phyloP scores from a whole-genome alignment of 2,888 invertebrate species.

The Habrosyne pyritoides region DNA sequence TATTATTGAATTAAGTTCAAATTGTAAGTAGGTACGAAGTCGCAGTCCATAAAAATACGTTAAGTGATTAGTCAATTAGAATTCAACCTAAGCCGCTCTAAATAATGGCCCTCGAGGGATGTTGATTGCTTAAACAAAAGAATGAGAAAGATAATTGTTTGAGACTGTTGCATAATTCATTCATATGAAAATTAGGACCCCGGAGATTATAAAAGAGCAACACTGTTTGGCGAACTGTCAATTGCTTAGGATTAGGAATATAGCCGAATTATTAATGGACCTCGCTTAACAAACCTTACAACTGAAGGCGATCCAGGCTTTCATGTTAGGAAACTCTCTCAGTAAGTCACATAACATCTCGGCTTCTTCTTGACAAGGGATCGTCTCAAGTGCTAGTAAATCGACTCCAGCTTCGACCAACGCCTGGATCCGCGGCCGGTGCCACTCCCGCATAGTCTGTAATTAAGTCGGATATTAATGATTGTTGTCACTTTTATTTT shows the following conservation, averaged over 20 bases:
- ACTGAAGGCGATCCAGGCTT: conserved; percentile 95
- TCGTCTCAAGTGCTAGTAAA: conserved; percentile 94
- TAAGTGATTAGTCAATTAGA: neutral
- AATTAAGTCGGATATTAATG: neutral
- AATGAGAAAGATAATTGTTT: neutral
- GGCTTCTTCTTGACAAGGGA: conserved; percentile 94
- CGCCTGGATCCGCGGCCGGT: conserved; percentile 90
- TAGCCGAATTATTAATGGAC: neutral
- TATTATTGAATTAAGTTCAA: too few species aligned
- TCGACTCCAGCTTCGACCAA: conserved; percentile 92
- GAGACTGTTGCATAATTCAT: conserved; percentile 2
- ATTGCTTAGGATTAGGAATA: neutral
- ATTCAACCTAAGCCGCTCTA: neutral
- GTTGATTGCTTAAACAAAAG: neutral
- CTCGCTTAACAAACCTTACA: conserved; percentile 85
- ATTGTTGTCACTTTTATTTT: too few species aligned
- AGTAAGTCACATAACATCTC: conserved; percentile 91
- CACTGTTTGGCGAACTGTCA: conserved; percentile 9
- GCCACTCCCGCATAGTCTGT: conserved; percentile 90
- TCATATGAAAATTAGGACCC: neutral
- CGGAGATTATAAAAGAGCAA: neutral
- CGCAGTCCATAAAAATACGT: neutral
- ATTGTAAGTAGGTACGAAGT: neutral
- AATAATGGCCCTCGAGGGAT: neutral
- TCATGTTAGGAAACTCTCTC: conserved; percentile 89